A percentile compares a stretch with the other conserved stretches of the same genome.
These are phyloP conservation scores for Lordiphosa andalusiaca DNA, from an alignment of 2,888 invertebrate genomes.

Conservation along the genomic window DNA sequence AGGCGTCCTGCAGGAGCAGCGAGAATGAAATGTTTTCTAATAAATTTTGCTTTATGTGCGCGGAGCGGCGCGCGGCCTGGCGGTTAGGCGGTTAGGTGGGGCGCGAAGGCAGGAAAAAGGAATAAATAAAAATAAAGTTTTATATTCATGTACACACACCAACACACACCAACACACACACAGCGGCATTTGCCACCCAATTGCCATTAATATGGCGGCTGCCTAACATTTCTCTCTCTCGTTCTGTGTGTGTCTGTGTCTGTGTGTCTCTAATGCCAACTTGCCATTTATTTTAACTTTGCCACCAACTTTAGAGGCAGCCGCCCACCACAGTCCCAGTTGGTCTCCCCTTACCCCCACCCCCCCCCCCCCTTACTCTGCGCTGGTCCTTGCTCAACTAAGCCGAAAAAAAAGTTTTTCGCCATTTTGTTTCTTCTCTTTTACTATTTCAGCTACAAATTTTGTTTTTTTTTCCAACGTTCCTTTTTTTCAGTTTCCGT, in stretches of 20 bases:
- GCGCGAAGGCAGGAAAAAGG: slow-evolving; percentile 44
- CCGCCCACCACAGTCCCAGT: slow-evolving; percentile 36
- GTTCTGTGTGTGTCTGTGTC: slow-evolving; percentile 22
- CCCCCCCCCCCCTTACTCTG: neutral
- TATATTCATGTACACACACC: slow-evolving; percentile 72
- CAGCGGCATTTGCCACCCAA: slow-evolving; percentile 72
- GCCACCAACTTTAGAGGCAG: slow-evolving; percentile 71
- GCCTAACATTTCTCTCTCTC: slow-evolving; percentile 62
- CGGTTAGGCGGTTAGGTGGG: neutral
- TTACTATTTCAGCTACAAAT: slow-evolving; percentile 68
- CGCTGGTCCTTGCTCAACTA: slow-evolving; percentile 26
- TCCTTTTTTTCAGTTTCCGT: slow-evolving; percentile 39
- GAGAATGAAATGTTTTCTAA: slow-evolving; percentile 79
- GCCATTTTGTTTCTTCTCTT: slow-evolving; percentile 67
- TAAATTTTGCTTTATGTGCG: slow-evolving; percentile 80
- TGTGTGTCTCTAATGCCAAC: slow-evolving; percentile 75
- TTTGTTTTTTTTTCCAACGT: slow-evolving; percentile 14
- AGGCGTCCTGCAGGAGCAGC: slow-evolving; percentile 28
- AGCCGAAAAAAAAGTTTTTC: slow-evolving; percentile 39
- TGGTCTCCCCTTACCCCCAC: slow-evolving; percentile 10
- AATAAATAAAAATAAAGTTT: slow-evolving; percentile 75
- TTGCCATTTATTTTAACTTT: slow-evolving; percentile 72
- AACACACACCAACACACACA: slow-evolving; percentile 47
- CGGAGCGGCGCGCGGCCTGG: slow-evolving; percentile 48
- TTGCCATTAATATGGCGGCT: slow-evolving; percentile 78